Conservation (phyloP, 2,888 invertebrate species). For the Archips xylosteana region DNA sequence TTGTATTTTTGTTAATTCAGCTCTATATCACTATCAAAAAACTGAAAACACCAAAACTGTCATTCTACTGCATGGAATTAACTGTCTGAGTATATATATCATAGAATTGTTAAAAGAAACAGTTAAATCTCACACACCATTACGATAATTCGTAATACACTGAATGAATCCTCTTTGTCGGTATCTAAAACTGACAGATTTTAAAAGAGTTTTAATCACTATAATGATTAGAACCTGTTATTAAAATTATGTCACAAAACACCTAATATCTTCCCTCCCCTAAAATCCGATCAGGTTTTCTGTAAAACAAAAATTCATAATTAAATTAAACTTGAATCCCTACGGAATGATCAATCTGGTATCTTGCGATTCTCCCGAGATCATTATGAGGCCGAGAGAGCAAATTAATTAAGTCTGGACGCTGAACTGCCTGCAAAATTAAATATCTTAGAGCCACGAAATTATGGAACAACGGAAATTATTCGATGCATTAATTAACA, state of each 20-base stretch:
- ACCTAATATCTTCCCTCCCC: background rate
- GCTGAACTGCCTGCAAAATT: constrained; percentile 54
- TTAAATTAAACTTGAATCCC: constrained; percentile 58
- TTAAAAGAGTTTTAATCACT: no score
- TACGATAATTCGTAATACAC: no score
- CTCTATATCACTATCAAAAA: no score
- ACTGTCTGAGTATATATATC: no score
- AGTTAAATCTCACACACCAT: no score
- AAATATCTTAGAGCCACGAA: constrained; percentile 44
- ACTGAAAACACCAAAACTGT: no score
- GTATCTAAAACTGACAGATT: no score
- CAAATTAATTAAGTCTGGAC: constrained; percentile 68
- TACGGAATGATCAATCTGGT: constrained; percentile 62
- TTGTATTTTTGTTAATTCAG: no score
- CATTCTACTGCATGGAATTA: no score
- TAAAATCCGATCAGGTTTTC: constrained; percentile 9
- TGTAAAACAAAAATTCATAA: constrained; percentile 47
- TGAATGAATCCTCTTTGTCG: no score
- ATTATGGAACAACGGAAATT: constrained; percentile 40
- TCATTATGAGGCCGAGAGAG: constrained; percentile 64
- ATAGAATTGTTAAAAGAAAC: no score
- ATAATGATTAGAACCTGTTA: no score
- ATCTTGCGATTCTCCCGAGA: constrained; percentile 57
- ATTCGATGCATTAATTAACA: constrained; percentile 40
- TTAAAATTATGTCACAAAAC: background rate